These are phyloP conservation scores for Eriosoma lanigerum DNA, from an alignment of 1,140 invertebrate genomes.

Conservation along the genomic window DNA sequence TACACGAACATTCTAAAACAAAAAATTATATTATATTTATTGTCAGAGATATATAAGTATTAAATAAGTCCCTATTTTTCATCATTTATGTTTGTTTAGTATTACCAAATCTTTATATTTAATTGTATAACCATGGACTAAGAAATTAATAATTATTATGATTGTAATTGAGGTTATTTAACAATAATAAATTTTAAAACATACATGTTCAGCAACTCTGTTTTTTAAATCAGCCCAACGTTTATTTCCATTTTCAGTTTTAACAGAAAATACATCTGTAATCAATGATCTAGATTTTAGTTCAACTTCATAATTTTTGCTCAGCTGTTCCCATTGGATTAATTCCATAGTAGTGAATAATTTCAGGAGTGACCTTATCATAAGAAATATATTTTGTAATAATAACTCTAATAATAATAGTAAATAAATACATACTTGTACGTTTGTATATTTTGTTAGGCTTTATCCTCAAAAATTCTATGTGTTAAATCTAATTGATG, in stretches of 20 bases:
- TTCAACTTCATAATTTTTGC: constrained; percentile 81
- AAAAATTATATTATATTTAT: no score
- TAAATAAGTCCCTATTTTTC: no score
- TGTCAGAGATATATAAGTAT: no score
- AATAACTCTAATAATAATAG: no score
- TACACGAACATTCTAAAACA: constrained; percentile 90
- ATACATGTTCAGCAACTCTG: constrained; percentile 93
- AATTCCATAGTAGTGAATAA: constrained; percentile 94
- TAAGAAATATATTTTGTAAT: background rate
- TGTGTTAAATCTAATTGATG: constrained; percentile 97
- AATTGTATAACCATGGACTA: no score
- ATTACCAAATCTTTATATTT: no score
- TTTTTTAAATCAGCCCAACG: constrained; percentile 91
- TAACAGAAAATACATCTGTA: constrained; percentile 77
- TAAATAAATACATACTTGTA: constrained; percentile 72
- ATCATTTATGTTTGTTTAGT: no score
- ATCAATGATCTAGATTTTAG: constrained; percentile 64
- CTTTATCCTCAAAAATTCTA: constrained; percentile 86
- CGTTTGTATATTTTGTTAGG: constrained; percentile 84
- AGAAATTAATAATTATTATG: no score
- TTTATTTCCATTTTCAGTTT: constrained; percentile 78
- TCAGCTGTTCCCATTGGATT: constrained; percentile 89
- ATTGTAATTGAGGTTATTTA: background rate
- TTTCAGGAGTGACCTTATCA: constrained; percentile 76
- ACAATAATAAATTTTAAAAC: constrained; percentile 56